Base-by-base conservation (phyloP, 2,797 vertebrate genomes). In the Oreonectes daqikongensis region DNA sequence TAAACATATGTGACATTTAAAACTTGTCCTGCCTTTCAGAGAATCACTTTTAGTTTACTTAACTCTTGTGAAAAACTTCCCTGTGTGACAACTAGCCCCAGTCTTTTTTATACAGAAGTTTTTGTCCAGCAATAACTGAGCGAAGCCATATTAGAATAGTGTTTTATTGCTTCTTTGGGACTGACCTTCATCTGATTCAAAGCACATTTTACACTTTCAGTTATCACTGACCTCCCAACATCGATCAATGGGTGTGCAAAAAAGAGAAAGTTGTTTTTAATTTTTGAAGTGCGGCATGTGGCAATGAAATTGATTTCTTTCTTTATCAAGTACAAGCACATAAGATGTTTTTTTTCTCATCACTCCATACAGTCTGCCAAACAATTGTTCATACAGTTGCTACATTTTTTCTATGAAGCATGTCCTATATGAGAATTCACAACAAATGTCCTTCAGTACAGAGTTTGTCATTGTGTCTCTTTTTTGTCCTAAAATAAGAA, bases 201-300 rank as follows among this genome's bases (percentile, higher is more conserved):
- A 60, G 40, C 5, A 32, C 35, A 60, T 76, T 76, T n/a, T 59
- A 48, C n/a, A 15, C 32, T 28, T 20, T 18, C 61, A 60, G 40
- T 75, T 67, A 60, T 68, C 74, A 68, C 15, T 76, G 74, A 60
- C 74, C 74, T 68, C 17, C 20, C 55, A 42, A 38, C 53, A 68
- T 26, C 6, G 38, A 76, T 76, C 53, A 76, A n/a, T 48, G 22
- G 46, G 28, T 38, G 20, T 26, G 28, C 15, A 38, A 46, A 46
- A 61, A 28, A 60, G 63, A 48, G 40, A 76, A 69, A 68, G 20
- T 48, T 60, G 28, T 48, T 35, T 68, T 76, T 69, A 12, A 69
- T 76, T 76, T 8, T 22, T 42, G 22, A 69, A 48, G 53, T 50
- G 40, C 65, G 67, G 65, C 44, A 76, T 69, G 40, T 69, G 40